Base-by-base conservation (phyloP, 2,797 vertebrate genomes). In the Aplochiton taeniatus region DNA sequence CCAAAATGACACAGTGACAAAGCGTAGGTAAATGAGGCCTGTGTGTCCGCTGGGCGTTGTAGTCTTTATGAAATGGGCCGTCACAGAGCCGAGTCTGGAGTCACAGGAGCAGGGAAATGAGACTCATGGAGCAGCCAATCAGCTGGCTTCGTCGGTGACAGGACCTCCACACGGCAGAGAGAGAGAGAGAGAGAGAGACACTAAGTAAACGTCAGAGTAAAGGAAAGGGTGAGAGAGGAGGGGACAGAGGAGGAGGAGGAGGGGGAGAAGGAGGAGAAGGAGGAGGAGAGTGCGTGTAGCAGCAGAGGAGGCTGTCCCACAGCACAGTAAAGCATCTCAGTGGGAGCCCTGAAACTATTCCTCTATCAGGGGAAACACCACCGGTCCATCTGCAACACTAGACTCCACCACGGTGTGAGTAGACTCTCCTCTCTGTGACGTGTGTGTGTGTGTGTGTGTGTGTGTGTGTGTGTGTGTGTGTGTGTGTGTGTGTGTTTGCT, bases 351-450 rank as follows among this genome's bases (percentile, higher is more conserved):
- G 63, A 50, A 51, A 44, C 44, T 14, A 2, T 0, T 53, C 51
- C n/a, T 53, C 9, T 18, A 1, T 19, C 52, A 12, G 17, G 9
- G 16, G 14, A 16, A n/a, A 52, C 50, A 19, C 19, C 66, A 41
- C 9, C 62, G 4, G 54, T 60, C 50, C 58, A 73, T 73, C 61
- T 58, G 53, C 11, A 47, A 48, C 58, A 41, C 47, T 41, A 43
- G 17, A 53, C 52, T 79, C n/a, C 13, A 56, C 48, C 6, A 45
- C 49, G 57, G 14, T 19, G 42, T n/a, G 56, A 13, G 2, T 8
- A 51, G 49, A 48, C n/a, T 9, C 69, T 61, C 56, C 41, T 46
- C 2, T 51, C 41, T 20, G 17, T 47, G 58, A 16, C 68, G 12
- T 61, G 47, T 43, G 60, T 45, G 42, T n/a, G 58, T 12, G 19